Evolutionary conservation across 2,113 vertebrate species (phyloP), one percentile per base, ranked within the genome.

Genomic region (Oryzias woworae): DNA sequence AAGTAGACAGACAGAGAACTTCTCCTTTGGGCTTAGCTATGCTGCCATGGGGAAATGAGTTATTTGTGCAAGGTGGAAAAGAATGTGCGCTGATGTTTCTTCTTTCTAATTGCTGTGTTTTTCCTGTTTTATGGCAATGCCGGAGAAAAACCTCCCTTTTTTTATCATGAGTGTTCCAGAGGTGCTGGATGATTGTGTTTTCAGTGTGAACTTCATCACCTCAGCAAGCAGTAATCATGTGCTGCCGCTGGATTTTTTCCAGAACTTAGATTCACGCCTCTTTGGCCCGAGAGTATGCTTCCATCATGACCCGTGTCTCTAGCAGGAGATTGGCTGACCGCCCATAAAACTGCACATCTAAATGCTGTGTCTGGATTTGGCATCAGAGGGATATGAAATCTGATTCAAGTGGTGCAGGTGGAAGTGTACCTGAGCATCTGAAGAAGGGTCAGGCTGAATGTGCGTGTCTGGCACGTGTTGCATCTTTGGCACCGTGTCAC

Each of bases 311-410:
- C 65, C 44, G 55, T 70, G 77, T 64, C 69, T 69, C 36, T 58
- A 44, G 64, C 69, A 73, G 77, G 62, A 77, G 64, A 64, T 83
- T 86, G 85, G 82, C 81, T 63, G 62, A 13, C 2, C 4, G 77
- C 81, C 82, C 62, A 44, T 75, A 67, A 79, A 85, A 84, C 60
- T 65, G 74, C 71, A 80, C 75, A 69, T 87, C 74, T 20, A 20
- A 20, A 20, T 20, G 20, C 20, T 20, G 20, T 20, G 20, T 20
- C 20, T 57, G 82, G 85, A 85, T 88, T 82, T 84, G 55, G 75
- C 71, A 80, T 82, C 77, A 80, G 72, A 82, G 50, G 68, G 75
- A 80, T 71, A 62, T 74, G 51, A 64, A 86, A 78, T 83, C 36
- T 28, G 72, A 75, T 72, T 63, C 1, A 47, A 56, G 52, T 55